Conservation (phyloP, 2,113 vertebrate genomes). For the Cochlearius cochlearius region DNA sequence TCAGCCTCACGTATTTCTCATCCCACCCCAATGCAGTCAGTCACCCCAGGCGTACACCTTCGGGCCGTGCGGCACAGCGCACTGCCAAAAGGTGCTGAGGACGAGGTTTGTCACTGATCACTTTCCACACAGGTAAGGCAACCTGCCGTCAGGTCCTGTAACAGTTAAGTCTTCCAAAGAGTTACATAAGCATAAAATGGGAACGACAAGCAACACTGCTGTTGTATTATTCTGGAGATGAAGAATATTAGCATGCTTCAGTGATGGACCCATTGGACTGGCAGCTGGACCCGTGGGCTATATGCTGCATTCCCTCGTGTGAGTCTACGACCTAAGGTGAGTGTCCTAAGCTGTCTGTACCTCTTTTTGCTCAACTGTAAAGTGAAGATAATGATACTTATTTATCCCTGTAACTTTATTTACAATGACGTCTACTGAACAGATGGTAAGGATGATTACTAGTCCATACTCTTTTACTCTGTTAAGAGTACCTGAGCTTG, state of each 20-base stretch:
- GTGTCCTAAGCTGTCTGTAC: neutral
- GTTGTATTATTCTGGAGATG: neutral
- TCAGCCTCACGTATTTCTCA: neutral
- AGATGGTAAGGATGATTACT: neutral
- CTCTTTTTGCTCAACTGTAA: neutral
- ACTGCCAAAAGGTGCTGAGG: neutral
- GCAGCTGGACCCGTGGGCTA: neutral
- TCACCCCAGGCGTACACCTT: neutral
- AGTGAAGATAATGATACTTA: neutral
- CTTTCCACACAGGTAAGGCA: neutral
- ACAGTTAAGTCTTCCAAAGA: neutral
- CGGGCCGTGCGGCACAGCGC: accelerated
- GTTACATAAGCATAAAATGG: neutral
- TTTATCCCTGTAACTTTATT: neutral
- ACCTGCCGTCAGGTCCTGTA: neutral
- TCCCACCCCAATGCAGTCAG: accelerated
- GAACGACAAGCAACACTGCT: neutral
- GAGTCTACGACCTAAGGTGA: neutral
- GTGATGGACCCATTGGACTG: neutral
- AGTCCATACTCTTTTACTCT: neutral
- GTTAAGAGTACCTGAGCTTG: neutral
- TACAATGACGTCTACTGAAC: neutral
- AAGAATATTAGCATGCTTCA: neutral
- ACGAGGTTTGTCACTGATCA: neutral
- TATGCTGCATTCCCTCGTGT: neutral